Conservation (phyloP, 2,888 invertebrate genomes). For the Galerucella nymphaeae region DNA sequence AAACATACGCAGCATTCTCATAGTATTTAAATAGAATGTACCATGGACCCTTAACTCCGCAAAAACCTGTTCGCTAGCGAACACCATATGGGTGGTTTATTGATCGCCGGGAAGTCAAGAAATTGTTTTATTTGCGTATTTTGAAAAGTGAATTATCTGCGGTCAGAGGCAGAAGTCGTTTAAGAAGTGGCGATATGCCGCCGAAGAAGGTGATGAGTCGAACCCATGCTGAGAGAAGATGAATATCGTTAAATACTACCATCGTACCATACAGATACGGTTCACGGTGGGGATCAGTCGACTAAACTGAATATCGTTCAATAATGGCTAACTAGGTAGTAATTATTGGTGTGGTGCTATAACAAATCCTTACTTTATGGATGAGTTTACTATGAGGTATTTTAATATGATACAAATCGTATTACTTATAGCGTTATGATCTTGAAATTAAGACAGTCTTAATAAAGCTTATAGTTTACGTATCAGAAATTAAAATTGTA, state of each 20-base stretch:
- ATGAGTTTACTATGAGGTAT: not conserved
- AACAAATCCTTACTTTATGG: not conserved
- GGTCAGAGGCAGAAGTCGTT: conserved; percentile 53
- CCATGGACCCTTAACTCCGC: conserved; percentile 25
- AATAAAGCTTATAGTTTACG: not conserved
- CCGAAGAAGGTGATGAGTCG: conserved; percentile 55
- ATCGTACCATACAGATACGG: conserved; percentile 13
- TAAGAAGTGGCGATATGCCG: conserved; percentile 53
- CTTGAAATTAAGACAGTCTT: not conserved
- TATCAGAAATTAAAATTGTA: not conserved
- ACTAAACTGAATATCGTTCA: conserved; percentile 18
- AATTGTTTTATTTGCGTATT: conserved; percentile 47
- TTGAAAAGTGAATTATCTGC: conserved; percentile 46
- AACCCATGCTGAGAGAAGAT: conserved; percentile 53
- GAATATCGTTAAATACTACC: conserved; percentile 46
- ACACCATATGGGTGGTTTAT: conserved; percentile 43
- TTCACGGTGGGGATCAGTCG: conserved; percentile 6
- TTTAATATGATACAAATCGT: not conserved
- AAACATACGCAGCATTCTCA: too few relatives aligned
- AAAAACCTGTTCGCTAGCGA: conserved; percentile 23
- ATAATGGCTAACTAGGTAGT: conserved; percentile 8
- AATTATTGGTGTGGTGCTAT: not conserved
- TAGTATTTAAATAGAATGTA: not conserved
- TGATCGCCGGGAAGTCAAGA: conserved; percentile 39
- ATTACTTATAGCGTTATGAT: not conserved